Base-by-base conservation (phyloP, 2,888 invertebrate genomes). In the Diabrotica balteata region DNA sequence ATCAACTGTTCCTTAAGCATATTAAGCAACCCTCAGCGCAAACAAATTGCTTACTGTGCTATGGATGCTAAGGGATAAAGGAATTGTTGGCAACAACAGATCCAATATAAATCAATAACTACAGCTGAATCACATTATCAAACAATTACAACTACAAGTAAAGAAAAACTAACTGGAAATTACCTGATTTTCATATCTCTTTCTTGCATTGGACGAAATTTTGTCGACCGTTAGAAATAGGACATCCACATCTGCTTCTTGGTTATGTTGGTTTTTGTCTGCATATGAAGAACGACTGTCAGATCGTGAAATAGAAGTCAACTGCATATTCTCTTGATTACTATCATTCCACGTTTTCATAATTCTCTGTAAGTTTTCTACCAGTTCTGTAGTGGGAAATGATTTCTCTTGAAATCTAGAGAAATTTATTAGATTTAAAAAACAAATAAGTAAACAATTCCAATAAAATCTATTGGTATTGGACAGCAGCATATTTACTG, bases 151-250 rank as follows among this genome's bases (percentile, higher is more conserved):
- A 32, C n/a, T n/a, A 32, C 4, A 4, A 5, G 4, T 32, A 32
- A 4, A 32, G 32, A 32, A 32, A 32, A 10, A 58, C 17, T 55
- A 59, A 49, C 8, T 11, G 32, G 7, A 77, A 82, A 81, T 75
- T 77, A 92, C 92, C 86, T 92, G 91, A 78, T 88, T 90, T 83
- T 94, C 93, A 71, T 88, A 88, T 63, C 91, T 87, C 68, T 90
- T 85, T 74, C 88, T 89, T 4, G 87, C 84, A 77, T 88, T 90
- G 10, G 89, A 87, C 0, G 89, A 87, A 71, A 91, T 84, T 78
- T 91, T 90, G 52, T 93, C 92, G 46, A 86, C 87, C 0, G 88
- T 88, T 62, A 91, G 85, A 79, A 92, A 91, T 0, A 87, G 86
- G 42, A 92, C 88, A 7, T 90, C 90, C 0, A 88, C 86, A 53